Evolutionary conservation across 92 coral and sea anemone species (phyloP), one percentile per base, ranked within the genome.

Genomic region (Zoanthus gigantus): DNA sequence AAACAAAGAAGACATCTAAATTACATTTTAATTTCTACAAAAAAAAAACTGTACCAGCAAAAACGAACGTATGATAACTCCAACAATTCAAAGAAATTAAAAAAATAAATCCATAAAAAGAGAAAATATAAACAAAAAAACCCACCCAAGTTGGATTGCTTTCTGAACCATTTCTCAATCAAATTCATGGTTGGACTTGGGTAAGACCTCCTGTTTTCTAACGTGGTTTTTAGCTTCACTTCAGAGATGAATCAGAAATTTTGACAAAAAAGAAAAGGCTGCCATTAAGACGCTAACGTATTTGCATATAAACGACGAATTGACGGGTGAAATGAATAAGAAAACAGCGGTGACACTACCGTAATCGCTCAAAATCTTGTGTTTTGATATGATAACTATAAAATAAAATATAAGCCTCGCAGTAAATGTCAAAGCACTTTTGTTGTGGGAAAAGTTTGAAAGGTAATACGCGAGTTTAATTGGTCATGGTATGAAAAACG

Each of bases 141-240:
- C 86, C 4, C 83, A 92, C 94, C 92, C 76, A 79, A 76, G 37
- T 29, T 74, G 9, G 85, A 83, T 65, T 84, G 88, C 84, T 86
- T 92, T 52, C 89, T 14, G 71, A 92, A 68, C 58, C 89, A 30
- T 47, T 89, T 92, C 69, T 92, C 94, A n/a, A 92, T 82, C 48
- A 90, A 87, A 56, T 90, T 87, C 90, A 90, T 90, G 52, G 71
- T 6, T 78, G 9, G 15, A 37, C 16, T 61, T 30, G 72, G 3
- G 8, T 30, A 17, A n/a, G 48, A n/a, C 13, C 29, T 60, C 14
- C 32, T 34, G 31, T 5, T 57, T 7, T 14, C 42, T 17, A n/a
- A 11, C 30, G 42, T 17, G 1, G 34, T 74, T 74, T 37, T 50
- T 6, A 69, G 12, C 74, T 17, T 30, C 17, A 29, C 16, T 30